phyloP scores from a whole-genome alignment of 2,888 invertebrate species.

The Cyclophora punctaria region DNA sequence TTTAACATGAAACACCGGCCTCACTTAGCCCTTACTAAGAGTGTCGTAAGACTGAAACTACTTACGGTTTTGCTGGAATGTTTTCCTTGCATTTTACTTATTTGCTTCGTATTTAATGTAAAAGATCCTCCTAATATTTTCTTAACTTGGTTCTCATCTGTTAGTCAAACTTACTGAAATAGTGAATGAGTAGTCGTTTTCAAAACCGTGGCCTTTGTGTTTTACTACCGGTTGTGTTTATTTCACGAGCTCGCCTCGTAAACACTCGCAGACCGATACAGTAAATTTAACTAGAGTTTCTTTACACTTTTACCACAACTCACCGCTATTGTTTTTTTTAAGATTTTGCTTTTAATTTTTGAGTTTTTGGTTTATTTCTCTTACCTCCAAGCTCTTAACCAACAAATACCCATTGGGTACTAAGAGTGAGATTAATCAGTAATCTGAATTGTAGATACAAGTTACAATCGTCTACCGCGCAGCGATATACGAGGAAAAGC shows the following conservation, averaged over 20 bases:
- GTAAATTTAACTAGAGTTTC: slow-evolving; percentile 59
- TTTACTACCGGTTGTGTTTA: slow-evolving; percentile 64
- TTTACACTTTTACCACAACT: slow-evolving; percentile 48
- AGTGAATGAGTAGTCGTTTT: slow-evolving; percentile 50
- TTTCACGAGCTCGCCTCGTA: slow-evolving; percentile 62
- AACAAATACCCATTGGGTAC: no score
- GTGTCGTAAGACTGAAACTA: no score
- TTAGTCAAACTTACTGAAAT: slow-evolving; percentile 47
- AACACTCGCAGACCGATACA: slow-evolving; percentile 62
- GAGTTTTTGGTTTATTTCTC: no score
- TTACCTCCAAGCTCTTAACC: no score
- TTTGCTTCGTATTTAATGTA: no score
- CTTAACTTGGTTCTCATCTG: slow-evolving; percentile 32
- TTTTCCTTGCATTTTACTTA: no score
- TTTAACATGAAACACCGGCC: slow-evolving; percentile 13
- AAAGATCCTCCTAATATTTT: slow-evolving; percentile 1
- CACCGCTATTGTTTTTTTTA: slow-evolving; percentile 29
- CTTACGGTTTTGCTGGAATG: no score
- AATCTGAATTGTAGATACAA: slow-evolving; percentile 11
- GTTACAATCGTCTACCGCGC: no score
- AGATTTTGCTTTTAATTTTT: background rate
- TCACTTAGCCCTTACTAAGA: slow-evolving; percentile 4
- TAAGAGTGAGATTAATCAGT: background rate
- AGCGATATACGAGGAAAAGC: slow-evolving; percentile 25
- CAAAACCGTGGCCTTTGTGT: slow-evolving; percentile 54